Percentiles rank a stretch among this genome's conserved stretches.
phyloP scores from a whole-genome alignment of 2,797 vertebrate species.

The Chlorospingus semifuscus region DNA sequence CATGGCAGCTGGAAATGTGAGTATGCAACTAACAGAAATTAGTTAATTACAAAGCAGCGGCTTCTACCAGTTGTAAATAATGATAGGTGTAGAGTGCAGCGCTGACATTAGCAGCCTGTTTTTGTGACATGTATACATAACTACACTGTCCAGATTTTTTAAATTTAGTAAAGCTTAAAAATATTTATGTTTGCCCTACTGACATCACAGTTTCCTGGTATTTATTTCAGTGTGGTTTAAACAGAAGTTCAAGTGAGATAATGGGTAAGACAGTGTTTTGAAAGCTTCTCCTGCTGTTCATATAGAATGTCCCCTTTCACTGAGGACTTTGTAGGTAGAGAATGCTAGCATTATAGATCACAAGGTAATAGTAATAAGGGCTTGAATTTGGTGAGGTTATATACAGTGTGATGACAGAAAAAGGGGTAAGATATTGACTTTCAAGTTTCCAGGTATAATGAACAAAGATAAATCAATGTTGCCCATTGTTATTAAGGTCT shows the following conservation, averaged over 20 bases:
- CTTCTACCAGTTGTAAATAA: not conserved
- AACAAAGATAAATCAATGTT: not conserved
- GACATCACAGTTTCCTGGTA: not conserved
- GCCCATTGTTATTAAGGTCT: not conserved
- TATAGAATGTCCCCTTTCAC: not conserved
- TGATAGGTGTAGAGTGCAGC: not conserved
- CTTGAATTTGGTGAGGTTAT: not conserved
- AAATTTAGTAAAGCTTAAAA: not conserved
- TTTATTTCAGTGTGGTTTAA: not conserved
- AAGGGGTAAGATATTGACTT: not conserved
- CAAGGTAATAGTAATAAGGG: not conserved
- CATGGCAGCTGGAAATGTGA: not conserved
- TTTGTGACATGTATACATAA: not conserved
- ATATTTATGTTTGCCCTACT: not conserved
- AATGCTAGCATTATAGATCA: not conserved
- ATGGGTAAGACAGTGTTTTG: not conserved
- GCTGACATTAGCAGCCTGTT: not conserved
- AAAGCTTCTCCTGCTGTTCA: not conserved
- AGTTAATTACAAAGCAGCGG: conserved; percentile 10
- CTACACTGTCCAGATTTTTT: not conserved
- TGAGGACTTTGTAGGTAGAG: not conserved
- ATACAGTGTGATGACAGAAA: not conserved
- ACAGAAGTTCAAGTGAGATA: not conserved
- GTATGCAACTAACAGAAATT: not conserved
- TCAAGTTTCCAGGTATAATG: not conserved